These are phyloP conservation scores for Hydrotaea cyrtoneurina DNA, from an alignment of 2,888 invertebrate genomes.

Conservation along the genomic window DNA sequence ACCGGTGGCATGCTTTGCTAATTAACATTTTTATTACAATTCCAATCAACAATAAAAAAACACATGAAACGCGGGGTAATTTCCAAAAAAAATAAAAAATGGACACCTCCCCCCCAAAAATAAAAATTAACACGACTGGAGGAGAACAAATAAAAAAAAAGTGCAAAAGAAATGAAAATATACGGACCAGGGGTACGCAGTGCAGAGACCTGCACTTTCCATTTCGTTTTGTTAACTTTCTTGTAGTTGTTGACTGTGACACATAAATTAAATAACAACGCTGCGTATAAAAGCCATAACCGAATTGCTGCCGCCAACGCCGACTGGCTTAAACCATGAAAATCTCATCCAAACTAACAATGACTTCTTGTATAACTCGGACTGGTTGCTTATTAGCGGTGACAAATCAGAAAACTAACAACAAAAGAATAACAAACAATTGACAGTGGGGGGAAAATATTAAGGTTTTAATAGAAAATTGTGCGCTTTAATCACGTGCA, in stretches of 20 bases:
- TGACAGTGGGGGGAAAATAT: neutral
- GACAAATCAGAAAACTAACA: conserved; percentile 32
- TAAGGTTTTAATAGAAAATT: neutral
- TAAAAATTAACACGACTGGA: neutral
- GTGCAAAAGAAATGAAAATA: conserved; percentile 19
- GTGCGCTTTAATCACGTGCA: conserved; percentile 28
- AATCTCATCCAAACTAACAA: conserved; percentile 1
- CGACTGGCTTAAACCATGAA: conserved; percentile 30
- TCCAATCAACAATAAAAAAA: too few relatives aligned
- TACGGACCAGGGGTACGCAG: too few relatives aligned
- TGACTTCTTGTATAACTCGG: conserved; percentile 11
- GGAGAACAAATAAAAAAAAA: neutral
- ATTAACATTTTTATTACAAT: neutral
- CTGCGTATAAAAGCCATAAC: neutral
- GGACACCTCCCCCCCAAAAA: too few relatives aligned
- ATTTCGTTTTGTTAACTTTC: conserved; percentile 12
- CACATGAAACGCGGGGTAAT: too few relatives aligned
- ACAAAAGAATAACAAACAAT: neutral
- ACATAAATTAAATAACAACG: conserved; percentile 30
- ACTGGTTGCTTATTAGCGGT: neutral
- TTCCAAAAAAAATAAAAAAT: too few relatives aligned
- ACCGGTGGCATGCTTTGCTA: neutral
- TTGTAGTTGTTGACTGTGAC: neutral
- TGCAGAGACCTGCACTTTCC: conserved; percentile 23
- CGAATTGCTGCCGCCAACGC: too few relatives aligned